phyloP scores from a whole-genome alignment of 2,888 invertebrate genomes.

The Apamea crenata region DNA sequence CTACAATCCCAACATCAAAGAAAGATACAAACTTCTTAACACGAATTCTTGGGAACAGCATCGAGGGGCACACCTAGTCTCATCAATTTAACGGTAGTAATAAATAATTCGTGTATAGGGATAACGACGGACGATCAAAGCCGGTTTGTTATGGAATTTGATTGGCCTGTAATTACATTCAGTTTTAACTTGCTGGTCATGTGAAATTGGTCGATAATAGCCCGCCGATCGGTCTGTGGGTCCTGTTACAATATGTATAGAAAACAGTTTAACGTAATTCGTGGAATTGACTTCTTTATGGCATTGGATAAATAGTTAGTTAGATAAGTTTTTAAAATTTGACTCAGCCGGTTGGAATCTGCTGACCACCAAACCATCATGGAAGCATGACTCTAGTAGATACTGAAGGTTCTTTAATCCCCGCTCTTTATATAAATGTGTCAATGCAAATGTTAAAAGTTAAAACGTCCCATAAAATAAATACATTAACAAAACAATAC shows the following conservation, averaged over 20 bases:
- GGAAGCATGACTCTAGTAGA: background rate
- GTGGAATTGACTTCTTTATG: background rate
- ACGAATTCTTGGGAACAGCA: conserved; percentile 44
- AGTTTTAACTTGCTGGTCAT: conserved; percentile 64
- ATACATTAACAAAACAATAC: background rate
- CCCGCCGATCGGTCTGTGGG: conserved; percentile 23
- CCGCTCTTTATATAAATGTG: background rate
- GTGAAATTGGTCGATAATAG: conserved; percentile 64
- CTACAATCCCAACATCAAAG: background rate
- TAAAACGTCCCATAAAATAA: background rate
- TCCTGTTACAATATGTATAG: conserved; percentile 37
- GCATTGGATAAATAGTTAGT: no score
- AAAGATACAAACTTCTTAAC: background rate
- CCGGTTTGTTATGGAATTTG: conserved; percentile 72
- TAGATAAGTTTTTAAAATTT: background rate
- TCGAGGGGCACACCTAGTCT: conserved; percentile 57
- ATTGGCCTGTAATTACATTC: conserved; percentile 74
- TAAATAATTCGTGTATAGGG: conserved; percentile 71
- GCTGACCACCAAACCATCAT: background rate
- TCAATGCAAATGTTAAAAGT: background rate
- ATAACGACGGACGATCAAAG: conserved; percentile 71
- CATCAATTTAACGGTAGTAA: conserved; percentile 66
- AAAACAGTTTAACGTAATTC: conserved; percentile 34
- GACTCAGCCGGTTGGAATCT: background rate
- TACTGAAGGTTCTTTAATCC: background rate